Conservation (phyloP, 2,113 vertebrate genomes). For the Actenoides lindsayi region DNA sequence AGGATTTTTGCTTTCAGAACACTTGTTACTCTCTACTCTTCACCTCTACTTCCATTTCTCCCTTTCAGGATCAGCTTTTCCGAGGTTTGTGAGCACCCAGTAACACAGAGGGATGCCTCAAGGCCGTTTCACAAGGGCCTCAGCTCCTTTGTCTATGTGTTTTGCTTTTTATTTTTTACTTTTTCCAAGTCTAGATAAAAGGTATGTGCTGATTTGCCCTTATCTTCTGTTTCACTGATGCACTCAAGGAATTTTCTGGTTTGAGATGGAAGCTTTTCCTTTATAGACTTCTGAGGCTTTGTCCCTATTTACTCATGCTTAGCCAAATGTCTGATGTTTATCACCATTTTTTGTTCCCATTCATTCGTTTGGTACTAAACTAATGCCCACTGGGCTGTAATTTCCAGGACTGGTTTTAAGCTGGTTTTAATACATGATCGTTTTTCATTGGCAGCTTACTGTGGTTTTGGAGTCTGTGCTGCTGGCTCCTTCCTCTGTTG, state of each 20-base stretch:
- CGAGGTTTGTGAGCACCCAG: neutral
- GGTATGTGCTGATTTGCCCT: neutral
- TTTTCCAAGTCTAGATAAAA: neutral
- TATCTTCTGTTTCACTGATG: neutral
- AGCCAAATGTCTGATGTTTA: neutral
- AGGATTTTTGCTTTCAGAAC: neutral
- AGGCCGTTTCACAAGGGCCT: neutral
- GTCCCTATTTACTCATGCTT: neutral
- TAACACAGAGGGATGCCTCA: neutral
- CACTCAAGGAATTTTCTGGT: neutral
- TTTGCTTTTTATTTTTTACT: neutral
- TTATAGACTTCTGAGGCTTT: neutral
- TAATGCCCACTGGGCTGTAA: neutral
- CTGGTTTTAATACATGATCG: neutral
- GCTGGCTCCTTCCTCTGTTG: neutral
- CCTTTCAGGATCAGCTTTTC: neutral
- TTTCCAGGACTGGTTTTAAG: neutral
- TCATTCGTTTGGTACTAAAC: neutral
- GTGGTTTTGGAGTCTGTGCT: neutral
- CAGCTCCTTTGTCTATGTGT: neutral
- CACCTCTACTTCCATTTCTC: neutral
- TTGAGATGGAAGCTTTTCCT: neutral
- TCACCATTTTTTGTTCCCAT: neutral
- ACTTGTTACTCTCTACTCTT: neutral
- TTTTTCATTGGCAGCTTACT: neutral